Evolutionary conservation across 2,888 invertebrate species (phyloP), one percentile per base, ranked within the genome.

Genomic region (Lasiommata megera): DNA sequence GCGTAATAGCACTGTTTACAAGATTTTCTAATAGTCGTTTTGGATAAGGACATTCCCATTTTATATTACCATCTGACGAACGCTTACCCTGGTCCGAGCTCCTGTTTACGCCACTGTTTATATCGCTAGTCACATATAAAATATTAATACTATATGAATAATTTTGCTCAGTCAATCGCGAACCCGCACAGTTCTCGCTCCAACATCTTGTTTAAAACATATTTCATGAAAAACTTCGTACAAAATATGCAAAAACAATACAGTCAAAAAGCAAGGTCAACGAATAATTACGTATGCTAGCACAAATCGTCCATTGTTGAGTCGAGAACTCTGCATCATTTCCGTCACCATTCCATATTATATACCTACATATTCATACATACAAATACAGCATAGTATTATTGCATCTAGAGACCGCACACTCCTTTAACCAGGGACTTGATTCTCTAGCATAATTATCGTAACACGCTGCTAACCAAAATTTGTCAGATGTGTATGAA

Each of bases 161-260:
- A 80, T 77, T 77, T 80, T 84, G 78, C 77, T 88, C 89, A 88
- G 88, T 89, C 89, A 74, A 81, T 80, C 80, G 73, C 77, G 72
- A 77, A 73, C 78, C 74, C 71, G 65, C 67, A 63, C 65, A 71
- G 77, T 84, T 84, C 86, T 80, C 67, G 80, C 60, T 84, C 84
- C 84, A 85, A 83, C 82, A 77, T 62, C 65, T 63, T 65, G 60
- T 63, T 66, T 61, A 52, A 66, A 67, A 67, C 31, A 38, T 18
- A 52, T 12, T 54, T 50, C 16, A 57, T 46, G 51, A 52, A 59
- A 55, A 52, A 16, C 37, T 41, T 31, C 40, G 44, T 67, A 62
- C 61, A 60, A 62, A 52, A 56, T 41, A 40, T 52, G 52, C 50
- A 52, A 43, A 56, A 52, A 57, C 38, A 54, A 58, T 60, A 28